These are phyloP conservation scores for Drosophila neotestacea DNA, from an alignment of 2,888 invertebrate species.

Conservation along the genomic window DNA sequence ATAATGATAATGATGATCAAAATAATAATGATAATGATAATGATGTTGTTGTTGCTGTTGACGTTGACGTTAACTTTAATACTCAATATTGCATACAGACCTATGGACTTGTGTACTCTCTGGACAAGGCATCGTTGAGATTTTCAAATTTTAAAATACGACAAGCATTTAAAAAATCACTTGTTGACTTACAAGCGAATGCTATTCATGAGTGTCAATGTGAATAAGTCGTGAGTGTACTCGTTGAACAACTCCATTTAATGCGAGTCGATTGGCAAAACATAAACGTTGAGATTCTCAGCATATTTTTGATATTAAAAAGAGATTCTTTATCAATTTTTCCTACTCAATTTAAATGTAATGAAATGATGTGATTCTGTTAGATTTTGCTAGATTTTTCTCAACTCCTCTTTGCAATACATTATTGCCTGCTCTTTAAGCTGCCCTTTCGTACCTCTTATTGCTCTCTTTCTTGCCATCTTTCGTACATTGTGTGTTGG, in stretches of 20 bases:
- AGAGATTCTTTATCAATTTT: neutral
- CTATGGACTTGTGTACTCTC: conserved; percentile 4
- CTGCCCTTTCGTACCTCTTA: neutral
- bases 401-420: no score
- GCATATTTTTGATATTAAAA: neutral
- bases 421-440: conserved; percentile 16
- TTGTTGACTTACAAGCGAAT: conserved; percentile 13
- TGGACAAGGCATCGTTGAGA: conserved; percentile 11
- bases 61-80: neutral
- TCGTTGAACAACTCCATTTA: neutral
- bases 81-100: neutral
- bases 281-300: neutral
- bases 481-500: neutral
- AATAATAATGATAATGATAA: neutral
- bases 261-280: neutral
- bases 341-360: neutral
- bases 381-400: neutral
- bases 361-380: neutral
- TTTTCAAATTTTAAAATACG: conserved; percentile 1
- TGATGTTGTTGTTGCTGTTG: neutral
- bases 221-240: conserved; percentile 5
- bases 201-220: conserved; percentile 7
- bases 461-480: neutral
- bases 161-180: conserved; percentile 13
- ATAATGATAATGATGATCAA: conserved; percentile 8